Evolutionary conservation across 2,888 invertebrate genomes (phyloP).

Genomic region (Diaphora mendica): DNA sequence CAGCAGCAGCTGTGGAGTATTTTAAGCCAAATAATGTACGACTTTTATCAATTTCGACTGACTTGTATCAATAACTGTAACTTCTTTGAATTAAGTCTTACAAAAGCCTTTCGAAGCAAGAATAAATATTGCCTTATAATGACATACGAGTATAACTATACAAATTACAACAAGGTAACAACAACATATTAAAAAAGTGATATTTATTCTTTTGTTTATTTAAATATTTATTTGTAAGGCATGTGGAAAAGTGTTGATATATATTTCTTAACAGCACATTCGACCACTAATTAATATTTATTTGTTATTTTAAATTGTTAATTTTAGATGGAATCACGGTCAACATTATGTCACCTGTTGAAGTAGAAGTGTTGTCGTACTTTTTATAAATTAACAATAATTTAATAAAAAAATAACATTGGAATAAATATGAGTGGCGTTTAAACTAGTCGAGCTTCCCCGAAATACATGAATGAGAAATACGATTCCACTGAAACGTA

Average conservation of each 20-base stretch:
- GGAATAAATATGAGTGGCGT: too few species aligned
- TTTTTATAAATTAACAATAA: too few species aligned
- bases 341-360: too few species aligned
- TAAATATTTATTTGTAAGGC: too few species aligned
- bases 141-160: not conserved
- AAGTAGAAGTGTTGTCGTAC: too few species aligned
- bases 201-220: too few species aligned
- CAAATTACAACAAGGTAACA: not conserved
- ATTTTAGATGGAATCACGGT: too few species aligned
- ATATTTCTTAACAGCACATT: too few species aligned
- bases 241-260: too few species aligned
- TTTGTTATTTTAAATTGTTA: too few species aligned
- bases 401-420: too few species aligned
- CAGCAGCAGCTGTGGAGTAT: not conserved
- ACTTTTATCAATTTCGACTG: not conserved
- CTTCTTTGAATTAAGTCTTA: not conserved
- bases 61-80: not conserved
- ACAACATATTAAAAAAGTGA: not conserved
- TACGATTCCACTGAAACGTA: not conserved
- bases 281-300: too few species aligned
- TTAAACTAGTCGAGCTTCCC: not conserved
- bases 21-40: not conserved
- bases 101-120: not conserved
- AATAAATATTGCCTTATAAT: not conserved
- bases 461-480: not conserved